Evolutionary conservation across 1,140 invertebrate species (phyloP).

Genomic region (Temnothorax longispinosus): DNA sequence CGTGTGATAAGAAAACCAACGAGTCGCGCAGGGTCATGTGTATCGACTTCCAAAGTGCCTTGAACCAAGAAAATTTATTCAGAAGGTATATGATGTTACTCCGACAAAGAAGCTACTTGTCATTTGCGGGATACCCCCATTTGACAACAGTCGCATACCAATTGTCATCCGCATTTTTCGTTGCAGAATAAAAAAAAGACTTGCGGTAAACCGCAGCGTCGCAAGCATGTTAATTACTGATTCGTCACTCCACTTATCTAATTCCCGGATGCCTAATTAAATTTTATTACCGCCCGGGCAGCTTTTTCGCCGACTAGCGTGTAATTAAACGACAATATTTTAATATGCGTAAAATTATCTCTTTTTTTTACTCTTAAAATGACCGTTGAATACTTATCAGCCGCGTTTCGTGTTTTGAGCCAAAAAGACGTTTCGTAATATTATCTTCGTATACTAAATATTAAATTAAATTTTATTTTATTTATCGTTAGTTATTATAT

Average conservation of each 20-base stretch:
- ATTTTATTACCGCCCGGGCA: background rate
- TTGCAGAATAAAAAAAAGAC: conserved; percentile 21
- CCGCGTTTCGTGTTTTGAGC: background rate
- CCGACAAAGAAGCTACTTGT: conserved; percentile 31
- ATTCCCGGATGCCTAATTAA: conserved; percentile 16
- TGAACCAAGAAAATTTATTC: conserved; percentile 13
- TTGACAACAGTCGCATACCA: conserved; percentile 17
- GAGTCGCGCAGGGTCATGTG: background rate
- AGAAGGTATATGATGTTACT: background rate
- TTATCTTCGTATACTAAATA: background rate
- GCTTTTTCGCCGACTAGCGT: background rate
- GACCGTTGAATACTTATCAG: background rate
- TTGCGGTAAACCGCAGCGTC: conserved; percentile 40
- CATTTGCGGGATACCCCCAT: conserved; percentile 9
- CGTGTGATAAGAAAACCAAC: background rate
- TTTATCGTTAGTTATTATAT: background rate
- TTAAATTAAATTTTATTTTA: background rate
- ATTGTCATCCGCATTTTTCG: conserved; percentile 34
- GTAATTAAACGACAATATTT: background rate
- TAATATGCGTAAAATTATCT: background rate
- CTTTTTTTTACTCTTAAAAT: background rate
- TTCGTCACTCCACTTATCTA: background rate
- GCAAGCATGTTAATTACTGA: conserved; percentile 20
- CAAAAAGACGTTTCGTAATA: background rate
- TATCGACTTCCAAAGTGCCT: background rate